Conservation (phyloP, 2,888 invertebrate genomes). For the Heteropelma amictum region DNA sequence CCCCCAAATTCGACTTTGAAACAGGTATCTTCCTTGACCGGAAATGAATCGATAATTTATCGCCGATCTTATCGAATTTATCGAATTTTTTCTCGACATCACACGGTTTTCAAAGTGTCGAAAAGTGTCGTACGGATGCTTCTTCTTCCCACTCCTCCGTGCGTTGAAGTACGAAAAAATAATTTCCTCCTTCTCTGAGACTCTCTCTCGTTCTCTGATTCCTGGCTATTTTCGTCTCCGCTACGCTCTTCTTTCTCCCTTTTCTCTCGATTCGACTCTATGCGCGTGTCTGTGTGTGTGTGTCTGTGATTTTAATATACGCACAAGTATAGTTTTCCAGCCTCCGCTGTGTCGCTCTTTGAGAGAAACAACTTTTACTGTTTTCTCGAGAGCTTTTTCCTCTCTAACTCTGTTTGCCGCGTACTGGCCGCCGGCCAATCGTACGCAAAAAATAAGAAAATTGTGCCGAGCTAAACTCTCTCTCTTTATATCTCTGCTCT, state of each 20-base stretch:
- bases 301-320: conserved; percentile 22
- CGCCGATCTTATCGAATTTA: no score
- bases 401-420: not conserved
- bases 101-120: no score
- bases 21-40: no score
- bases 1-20: no score
- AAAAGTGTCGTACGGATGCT: no score
- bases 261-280: conserved; percentile 29
- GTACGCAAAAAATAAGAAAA: conserved; percentile 32
- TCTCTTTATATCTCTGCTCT: not conserved
- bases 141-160: not conserved
- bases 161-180: no score
- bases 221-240: conserved; percentile 47
- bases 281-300: conserved; percentile 7
- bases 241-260: conserved; percentile 8
- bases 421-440: conserved; percentile 51
- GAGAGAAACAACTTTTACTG: not conserved
- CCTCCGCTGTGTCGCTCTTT: conserved; percentile 2
- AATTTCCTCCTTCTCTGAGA: no score
- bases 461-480: conserved; percentile 27
- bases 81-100: no score
- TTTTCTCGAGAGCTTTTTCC: conserved; percentile 21
- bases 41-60: no score
- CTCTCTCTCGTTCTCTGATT: no score
- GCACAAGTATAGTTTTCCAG: conserved; percentile 11